These are phyloP conservation scores for Hanleya hanleyi DNA, from an alignment of 2,888 invertebrate genomes.

Conservation along the genomic window DNA sequence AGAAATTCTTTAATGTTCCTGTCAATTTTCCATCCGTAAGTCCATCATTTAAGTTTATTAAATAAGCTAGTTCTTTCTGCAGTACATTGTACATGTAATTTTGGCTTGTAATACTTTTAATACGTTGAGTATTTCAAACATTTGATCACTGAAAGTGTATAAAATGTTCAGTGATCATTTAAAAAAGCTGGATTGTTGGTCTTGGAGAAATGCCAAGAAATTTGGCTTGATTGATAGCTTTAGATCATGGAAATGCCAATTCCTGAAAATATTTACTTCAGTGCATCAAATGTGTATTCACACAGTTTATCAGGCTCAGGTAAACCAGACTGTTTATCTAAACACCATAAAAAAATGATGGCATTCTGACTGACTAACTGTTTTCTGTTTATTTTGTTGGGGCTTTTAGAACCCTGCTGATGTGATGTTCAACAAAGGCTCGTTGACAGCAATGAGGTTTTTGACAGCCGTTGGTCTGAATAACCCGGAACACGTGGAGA, in stretches of 20 bases:
- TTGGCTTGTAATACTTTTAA: not conserved
- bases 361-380: too few relatives aligned
- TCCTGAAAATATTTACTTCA: not conserved
- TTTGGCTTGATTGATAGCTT: not conserved
- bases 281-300: not conserved
- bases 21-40: not conserved
- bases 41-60: too few relatives aligned
- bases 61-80: too few relatives aligned
- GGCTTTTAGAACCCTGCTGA: constrained; percentile 55
- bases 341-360: too few relatives aligned
- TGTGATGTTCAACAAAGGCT: constrained; percentile 67
- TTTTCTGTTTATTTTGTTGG: too few relatives aligned
- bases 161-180: too few relatives aligned
- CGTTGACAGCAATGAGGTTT: constrained; percentile 69
- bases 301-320: not conserved
- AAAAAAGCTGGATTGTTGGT: too few relatives aligned
- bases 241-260: not conserved
- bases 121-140: too few relatives aligned
- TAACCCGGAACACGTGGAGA: constrained; percentile 63
- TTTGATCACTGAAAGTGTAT: too few relatives aligned
- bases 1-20: constrained; percentile 71
- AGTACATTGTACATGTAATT: not conserved
- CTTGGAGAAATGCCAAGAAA: not conserved
- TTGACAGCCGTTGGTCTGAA: constrained; percentile 70
- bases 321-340: too few relatives aligned